Percentiles rank a stretch among this genome's conserved stretches.
phyloP scores from a whole-genome alignment of 2,797 vertebrate genomes.

The Scolopax bukidnonensis region DNA sequence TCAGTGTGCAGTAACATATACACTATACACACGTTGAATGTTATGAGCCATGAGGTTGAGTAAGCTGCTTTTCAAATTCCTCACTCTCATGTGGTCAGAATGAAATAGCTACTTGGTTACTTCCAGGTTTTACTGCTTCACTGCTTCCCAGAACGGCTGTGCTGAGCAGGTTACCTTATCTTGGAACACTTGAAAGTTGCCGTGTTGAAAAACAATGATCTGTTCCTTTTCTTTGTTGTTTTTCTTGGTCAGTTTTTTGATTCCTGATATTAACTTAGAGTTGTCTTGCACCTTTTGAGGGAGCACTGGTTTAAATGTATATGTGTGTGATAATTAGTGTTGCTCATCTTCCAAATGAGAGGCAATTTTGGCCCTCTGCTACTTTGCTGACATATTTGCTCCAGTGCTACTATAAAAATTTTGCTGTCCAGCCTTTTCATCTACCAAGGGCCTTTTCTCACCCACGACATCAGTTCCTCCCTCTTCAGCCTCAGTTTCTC shows the following conservation, averaged over 20 bases:
- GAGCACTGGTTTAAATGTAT: neutral
- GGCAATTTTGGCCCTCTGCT: neutral
- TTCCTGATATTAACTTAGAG: neutral
- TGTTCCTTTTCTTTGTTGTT: neutral
- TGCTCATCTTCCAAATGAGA: neutral
- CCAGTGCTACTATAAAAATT: neutral
- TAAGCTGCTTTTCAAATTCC: neutral
- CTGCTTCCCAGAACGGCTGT: neutral
- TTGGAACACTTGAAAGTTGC: neutral
- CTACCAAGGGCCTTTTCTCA: neutral
- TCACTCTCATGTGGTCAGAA: neutral
- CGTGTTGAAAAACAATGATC: neutral
- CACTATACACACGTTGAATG: accelerated
- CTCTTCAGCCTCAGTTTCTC: neutral
- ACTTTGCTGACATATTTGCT: neutral
- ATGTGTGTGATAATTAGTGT: neutral
- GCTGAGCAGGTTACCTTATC: accelerated
- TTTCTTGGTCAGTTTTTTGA: neutral
- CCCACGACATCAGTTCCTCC: neutral
- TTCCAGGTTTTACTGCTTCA: neutral
- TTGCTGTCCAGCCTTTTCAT: neutral
- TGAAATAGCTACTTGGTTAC: neutral
- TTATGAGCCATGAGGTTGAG: neutral
- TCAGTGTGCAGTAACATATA: neutral
- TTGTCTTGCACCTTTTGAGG: neutral